Base-by-base conservation (phyloP, 2,797 vertebrate species). In the Sitta carolinensis region DNA sequence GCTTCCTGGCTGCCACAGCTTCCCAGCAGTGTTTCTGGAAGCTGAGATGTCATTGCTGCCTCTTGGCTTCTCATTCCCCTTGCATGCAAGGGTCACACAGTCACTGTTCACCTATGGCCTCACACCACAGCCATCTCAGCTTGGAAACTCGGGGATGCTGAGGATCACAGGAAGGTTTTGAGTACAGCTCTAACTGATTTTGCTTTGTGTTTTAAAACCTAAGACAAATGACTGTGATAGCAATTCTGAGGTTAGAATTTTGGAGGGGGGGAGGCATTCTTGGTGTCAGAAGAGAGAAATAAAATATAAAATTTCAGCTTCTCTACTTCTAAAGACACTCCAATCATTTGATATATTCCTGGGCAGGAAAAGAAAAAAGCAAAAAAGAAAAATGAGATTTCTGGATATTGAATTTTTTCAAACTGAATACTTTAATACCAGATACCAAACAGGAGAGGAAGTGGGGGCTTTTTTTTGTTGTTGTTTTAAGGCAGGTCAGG, bases 331-430 rank as follows among this genome's bases (percentile, higher is more conserved):
- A 38, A 85, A 67, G 16, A 55, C 85, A 59, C 11, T 69, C 10
- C 17, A 54, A 61, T 45, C 1, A 47, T 84, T 36, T 81, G 22
- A 78, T 64, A 4, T 32, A 30, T 62, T 75, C 22, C 32, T 73
- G 9, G 50, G 20, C 27, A 75, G 26, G 1, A 6, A 1, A 7
- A 7, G 27, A 38, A 19, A 51, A 63, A 50, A 57, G 6, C 52
- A 83, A 42, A 34, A 87, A 91, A 93, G 61, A 68, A 87, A 73
- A 3, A 59, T 66, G 34, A 76, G 52, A 84, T 78, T 76, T 79
- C 80, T 81, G 29, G 42, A 36, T 92, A 83, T 89, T 80, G 89
- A 91, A 67, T 9, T 63, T 27, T 50, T 52, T 78, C 61, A 90
- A 80, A 47, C 0, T 0, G 21, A 47, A 50, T 36, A 43, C 7